Evolutionary conservation across 1,140 invertebrate species (phyloP), one percentile per base, ranked within the genome.

Genomic region (Plodia interpunctella): DNA sequence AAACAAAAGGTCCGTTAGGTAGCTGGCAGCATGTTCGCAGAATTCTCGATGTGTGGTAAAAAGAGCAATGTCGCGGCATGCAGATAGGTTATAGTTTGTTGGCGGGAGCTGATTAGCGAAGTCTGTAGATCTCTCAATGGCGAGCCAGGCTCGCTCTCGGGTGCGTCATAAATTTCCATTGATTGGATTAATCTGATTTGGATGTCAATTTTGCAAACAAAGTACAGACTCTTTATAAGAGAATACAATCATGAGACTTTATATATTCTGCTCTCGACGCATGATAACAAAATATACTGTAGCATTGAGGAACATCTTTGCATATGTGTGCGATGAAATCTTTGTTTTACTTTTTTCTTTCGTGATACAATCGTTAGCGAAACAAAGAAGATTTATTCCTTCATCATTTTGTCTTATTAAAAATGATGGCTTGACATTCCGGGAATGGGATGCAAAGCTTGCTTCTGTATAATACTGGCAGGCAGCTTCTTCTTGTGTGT

Each of bases 171-270:
- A 90, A 90, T 90, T 89, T 81, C 76, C 84, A 89, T 89, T 90
- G 87, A 90, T 90, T 89, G 88, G 87, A 88, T 87, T 90, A 90
- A 90, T 90, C 89, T 90, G 89, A 90, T 90, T 89, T 90, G 86
- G 76, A 83, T 86, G 89, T 90, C 87, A 89, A 87, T 81, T 87
- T 87, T 85, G 80, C 74, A 77, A 72, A 77, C 77, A 85, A 83
- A 82, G 83, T 79, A 80, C 78, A 82, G 74, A 76, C 74, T 81
- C 73, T 86, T 80, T 84, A 80, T 83, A 85, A 83, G 69, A 80
- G 76, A 88, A 88, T 82, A 83, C 81, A 77, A 78, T 83, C 78
- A 81, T 76, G 80, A 69, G 66, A 56, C 69, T 66, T 80, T 80
- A 72, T 78, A 74, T 77, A 79, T 83, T 84, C 80, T 68, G 72